Percentiles rank a stretch among this genome's conserved stretches.
Conservation (phyloP, 2,113 vertebrate species). For the Rhinoderma darwinii region DNA sequence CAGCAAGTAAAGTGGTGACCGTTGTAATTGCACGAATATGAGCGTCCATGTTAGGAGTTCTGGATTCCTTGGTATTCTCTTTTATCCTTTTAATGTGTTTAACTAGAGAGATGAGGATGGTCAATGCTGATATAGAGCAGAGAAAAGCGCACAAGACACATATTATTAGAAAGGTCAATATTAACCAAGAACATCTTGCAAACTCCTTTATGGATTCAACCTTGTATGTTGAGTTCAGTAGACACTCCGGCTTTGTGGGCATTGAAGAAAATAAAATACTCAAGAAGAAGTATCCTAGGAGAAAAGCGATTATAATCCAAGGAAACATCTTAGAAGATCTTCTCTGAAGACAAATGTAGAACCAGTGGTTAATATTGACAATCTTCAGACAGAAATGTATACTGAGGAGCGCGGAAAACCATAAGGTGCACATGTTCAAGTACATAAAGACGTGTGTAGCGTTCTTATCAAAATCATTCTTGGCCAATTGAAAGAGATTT, state of each 20-base stretch:
- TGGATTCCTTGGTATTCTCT: too few species aligned
- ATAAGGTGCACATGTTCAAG: background rate
- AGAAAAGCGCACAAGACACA: background rate
- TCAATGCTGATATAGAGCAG: background rate
- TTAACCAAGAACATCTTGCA: background rate
- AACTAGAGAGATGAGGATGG: conserved; percentile 27
- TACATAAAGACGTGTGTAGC: too few species aligned
- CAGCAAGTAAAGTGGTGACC: background rate
- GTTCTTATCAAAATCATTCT: background rate
- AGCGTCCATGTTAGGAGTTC: background rate
- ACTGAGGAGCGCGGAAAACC: background rate
- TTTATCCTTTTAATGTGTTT: background rate
- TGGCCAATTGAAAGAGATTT: background rate
- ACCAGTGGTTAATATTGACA: background rate
- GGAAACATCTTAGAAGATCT: background rate
- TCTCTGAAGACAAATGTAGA: conserved; percentile 12
- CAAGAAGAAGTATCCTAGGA: background rate
- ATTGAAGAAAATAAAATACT: background rate
- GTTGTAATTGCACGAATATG: conserved; percentile 17
- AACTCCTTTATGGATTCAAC: too few species aligned
- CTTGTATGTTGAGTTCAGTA: background rate
- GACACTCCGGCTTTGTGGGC: background rate
- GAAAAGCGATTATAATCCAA: background rate
- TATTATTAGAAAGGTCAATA: background rate
- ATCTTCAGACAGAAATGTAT: background rate